These are phyloP conservation scores for Pogonocichla stellata DNA, from an alignment of 2,113 vertebrate species.

Conservation along the genomic window DNA sequence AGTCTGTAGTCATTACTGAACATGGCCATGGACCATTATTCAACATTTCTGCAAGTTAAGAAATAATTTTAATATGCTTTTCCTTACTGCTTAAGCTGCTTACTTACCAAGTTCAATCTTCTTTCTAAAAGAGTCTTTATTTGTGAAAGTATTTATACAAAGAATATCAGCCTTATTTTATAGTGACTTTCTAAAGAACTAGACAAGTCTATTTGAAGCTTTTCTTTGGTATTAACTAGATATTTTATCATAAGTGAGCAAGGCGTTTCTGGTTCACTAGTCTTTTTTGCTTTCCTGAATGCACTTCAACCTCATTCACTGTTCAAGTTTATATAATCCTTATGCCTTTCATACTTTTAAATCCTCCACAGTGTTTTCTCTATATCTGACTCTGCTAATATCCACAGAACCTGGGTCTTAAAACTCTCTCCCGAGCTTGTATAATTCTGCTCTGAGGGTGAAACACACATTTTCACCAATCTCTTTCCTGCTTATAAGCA, in stretches of 20 bases:
- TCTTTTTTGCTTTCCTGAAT: constrained; percentile 75
- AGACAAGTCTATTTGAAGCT: constrained; percentile 72
- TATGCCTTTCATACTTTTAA: constrained; percentile 69
- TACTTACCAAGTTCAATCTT: constrained; percentile 66
- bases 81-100: constrained; percentile 68
- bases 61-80: constrained; percentile 58
- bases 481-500: background rate
- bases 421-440: background rate
- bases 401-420: background rate
- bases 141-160: constrained; percentile 63
- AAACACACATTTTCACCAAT: constrained; percentile 21
- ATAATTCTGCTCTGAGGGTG: constrained; percentile 9
- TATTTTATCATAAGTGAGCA: constrained; percentile 81
- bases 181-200: constrained; percentile 69
- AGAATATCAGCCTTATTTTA: constrained; percentile 72
- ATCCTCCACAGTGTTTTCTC: constrained; percentile 52
- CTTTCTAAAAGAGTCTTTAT: constrained; percentile 63
- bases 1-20: background rate
- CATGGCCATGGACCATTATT: background rate
- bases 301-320: constrained; percentile 69
- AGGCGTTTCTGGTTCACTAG: constrained; percentile 72
- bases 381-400: constrained; percentile 52
- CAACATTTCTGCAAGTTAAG: constrained; percentile 35
- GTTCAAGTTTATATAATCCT: constrained; percentile 72
- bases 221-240: constrained; percentile 76